phyloP scores from a whole-genome alignment of 2,797 vertebrate species.

The Lepilemur ruficaudatus region DNA sequence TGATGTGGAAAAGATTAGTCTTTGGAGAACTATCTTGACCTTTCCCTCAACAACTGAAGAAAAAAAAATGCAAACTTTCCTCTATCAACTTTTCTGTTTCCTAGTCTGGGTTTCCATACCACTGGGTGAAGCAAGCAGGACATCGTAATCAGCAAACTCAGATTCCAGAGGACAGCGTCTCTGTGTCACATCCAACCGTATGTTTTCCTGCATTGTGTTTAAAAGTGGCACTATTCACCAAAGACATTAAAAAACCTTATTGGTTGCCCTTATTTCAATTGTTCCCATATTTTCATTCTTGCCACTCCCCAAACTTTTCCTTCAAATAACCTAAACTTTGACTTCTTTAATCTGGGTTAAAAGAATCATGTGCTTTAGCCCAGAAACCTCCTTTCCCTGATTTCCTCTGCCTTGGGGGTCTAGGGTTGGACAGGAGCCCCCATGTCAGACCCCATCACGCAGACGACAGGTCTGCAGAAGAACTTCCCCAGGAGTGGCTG shows the following conservation, averaged over 20 bases:
- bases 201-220: neutral
- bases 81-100: neutral
- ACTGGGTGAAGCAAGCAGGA: neutral
- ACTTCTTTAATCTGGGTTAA: conserved; percentile 13
- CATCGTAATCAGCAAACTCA: neutral
- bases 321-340: conserved; percentile 15
- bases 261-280: conserved; percentile 33
- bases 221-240: neutral
- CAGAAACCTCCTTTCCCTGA: neutral
- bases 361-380: neutral
- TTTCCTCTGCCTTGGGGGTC: neutral
- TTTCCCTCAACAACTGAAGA: neutral
- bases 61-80: neutral
- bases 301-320: neutral
- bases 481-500: neutral
- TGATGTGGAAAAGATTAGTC: neutral
- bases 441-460: neutral
- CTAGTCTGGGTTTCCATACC: neutral
- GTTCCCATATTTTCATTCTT: neutral
- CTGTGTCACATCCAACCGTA: neutral
- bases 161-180: neutral
- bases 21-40: neutral
- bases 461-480: neutral
- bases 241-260: neutral
- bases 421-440: neutral